phyloP scores from a whole-genome alignment of 2,888 invertebrate species.

The Opisthograptis luteolata region DNA sequence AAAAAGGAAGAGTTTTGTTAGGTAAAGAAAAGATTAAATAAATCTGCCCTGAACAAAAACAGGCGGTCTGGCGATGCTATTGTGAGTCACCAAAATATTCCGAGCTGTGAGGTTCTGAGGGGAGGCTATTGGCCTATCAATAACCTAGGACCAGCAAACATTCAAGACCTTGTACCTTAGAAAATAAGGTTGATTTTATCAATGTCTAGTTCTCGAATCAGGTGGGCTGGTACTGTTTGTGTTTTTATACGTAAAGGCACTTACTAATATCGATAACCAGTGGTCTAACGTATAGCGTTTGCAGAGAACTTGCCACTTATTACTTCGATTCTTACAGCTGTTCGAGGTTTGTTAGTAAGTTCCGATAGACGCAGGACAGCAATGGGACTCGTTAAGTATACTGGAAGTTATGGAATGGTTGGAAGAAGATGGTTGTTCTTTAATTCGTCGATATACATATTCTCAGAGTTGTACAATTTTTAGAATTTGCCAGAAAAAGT shows the following conservation, averaged over 20 bases:
- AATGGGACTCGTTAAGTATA: too few relatives aligned
- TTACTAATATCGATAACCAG: conserved; percentile 37
- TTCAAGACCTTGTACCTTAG: conserved; percentile 7
- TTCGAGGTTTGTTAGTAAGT: background rate
- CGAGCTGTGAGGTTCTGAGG: conserved; percentile 51
- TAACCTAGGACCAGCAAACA: conserved; percentile 23
- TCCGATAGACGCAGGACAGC: background rate
- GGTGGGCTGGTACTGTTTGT: conserved; percentile 27
- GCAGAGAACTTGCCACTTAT: conserved; percentile 18
- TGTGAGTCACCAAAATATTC: conserved; percentile 56
- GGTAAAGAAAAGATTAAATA: conserved; percentile 1
- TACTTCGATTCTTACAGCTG: conserved; percentile 1
- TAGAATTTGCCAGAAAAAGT: too few relatives aligned
- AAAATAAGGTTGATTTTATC: conserved; percentile 13
- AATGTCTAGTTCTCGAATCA: conserved; percentile 5
- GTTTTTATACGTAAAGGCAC: conserved; percentile 51
- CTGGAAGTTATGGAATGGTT: too few relatives aligned
- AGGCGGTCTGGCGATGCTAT: conserved; percentile 27
- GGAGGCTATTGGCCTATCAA: conserved; percentile 64
- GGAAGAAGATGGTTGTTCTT: too few relatives aligned
- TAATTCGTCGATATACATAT: too few relatives aligned
- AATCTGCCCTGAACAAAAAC: conserved; percentile 22
- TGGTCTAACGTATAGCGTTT: conserved; percentile 25
- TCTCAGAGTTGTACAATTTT: too few relatives aligned
- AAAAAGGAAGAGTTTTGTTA: background rate